Evolutionary conservation across 2,888 invertebrate genomes (phyloP).

Genomic region (Lepetodrilus schrolli): DNA sequence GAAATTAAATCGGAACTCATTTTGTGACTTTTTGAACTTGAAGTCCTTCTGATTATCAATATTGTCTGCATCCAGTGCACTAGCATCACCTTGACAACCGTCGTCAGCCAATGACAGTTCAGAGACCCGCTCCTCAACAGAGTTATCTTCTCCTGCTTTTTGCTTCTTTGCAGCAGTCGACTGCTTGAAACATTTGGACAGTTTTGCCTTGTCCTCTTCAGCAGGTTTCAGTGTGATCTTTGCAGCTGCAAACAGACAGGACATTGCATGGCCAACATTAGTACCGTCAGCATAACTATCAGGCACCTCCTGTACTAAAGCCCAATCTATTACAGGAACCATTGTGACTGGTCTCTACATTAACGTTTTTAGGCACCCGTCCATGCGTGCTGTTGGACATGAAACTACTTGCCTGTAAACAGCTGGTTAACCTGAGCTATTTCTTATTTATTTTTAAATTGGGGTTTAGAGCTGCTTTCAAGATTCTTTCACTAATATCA

Average conservation of each 20-base stretch:
- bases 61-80: background rate
- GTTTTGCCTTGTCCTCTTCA: slow-evolving; percentile 8
- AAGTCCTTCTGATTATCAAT: background rate
- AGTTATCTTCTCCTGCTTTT: background rate
- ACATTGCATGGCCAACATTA: no score
- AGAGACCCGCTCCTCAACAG: background rate
- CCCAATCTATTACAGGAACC: no score
- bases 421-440: no score
- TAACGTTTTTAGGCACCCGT: no score
- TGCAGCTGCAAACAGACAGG: slow-evolving; percentile 39
- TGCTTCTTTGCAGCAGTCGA: background rate
- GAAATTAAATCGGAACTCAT: slow-evolving; percentile 33
- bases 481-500: no score
- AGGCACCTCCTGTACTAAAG: no score
- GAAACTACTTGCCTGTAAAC: no score
- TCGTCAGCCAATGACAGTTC: background rate
- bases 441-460: no score
- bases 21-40: slow-evolving; percentile 28
- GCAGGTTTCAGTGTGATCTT: slow-evolving; percentile 42
- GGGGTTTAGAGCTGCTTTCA: no score
- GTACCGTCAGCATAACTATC: no score
- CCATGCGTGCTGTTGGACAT: no score
- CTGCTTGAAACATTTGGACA: background rate
- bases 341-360: no score
- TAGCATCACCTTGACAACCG: background rate